Evolutionary conservation across 1,140 invertebrate genomes (phyloP), one percentile per base, ranked within the genome.

Genomic region (Cryptotermes secundus): DNA sequence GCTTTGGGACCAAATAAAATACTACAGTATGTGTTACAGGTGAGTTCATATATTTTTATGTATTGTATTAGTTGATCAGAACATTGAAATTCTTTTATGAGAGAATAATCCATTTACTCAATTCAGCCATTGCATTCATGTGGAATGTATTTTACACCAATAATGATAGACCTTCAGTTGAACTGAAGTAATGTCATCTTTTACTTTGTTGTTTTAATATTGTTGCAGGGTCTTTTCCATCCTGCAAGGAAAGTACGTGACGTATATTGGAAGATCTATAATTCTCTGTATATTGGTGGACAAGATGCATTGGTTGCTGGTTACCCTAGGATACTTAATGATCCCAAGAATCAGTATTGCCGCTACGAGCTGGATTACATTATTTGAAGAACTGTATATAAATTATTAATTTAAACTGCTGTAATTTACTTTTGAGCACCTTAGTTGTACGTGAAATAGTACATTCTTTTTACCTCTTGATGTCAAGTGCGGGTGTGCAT

Each of bases 231-330:
- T 82, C 90, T 99, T 34, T 99, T 99, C 89, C 99, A 99, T 92
- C 99, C 99, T 19, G 99, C 99, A 19, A 92, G 99, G 84, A 99
- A 99, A 92, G 99, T 99, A 1, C 94, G 99, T 45, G 99, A 99
- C 89, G 98, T 99, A 1, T 99, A 99, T 89, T 99, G 99, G 99
- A 99, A 99, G 91, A 98, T 99, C 86, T 99, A 99, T 90, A 99
- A 99, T 91, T 99, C 98, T 3, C 92, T 99, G 26, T 99, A 99
- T 88, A 99, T 99, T 87, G 99, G 99, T 31, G 98, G 97, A 42
- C 98, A 99, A 91, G 99, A 99, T 91, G 96, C 98, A 16, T 92
- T 99, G 38, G 98, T 99, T n/a, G 97, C 97, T 79, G 98, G 97
- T 24, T 99, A 99, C 91, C 98, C 99, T 2, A 91, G 98, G 86